Conservation (phyloP, 2,113 vertebrate genomes). For the Charadrius vociferus region DNA sequence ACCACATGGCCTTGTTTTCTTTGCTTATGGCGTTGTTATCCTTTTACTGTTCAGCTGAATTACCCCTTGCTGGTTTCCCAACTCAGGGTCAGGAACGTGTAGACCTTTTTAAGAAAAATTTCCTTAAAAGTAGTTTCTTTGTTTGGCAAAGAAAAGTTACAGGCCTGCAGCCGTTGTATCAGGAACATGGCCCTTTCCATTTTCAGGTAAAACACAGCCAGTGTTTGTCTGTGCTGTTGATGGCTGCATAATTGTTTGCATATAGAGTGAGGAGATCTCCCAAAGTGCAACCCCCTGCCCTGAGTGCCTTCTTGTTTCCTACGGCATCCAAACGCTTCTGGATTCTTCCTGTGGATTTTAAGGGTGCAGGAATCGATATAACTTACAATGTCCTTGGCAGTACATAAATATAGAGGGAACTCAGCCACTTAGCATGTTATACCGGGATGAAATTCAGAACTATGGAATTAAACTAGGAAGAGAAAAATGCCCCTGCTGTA, state of each 20-base stretch:
- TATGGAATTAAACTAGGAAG: not conserved
- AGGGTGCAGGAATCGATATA: not conserved
- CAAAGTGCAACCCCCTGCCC: not conserved
- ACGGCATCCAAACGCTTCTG: not conserved
- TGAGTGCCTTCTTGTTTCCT: not conserved
- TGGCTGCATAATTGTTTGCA: not conserved
- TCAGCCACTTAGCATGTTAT: not conserved
- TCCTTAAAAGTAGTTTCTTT: not conserved
- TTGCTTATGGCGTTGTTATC: not conserved
- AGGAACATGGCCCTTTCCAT: not conserved
- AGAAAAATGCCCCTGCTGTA: not conserved
- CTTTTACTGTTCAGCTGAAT: not conserved
- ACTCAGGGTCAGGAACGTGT: not conserved
- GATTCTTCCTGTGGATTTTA: not conserved
- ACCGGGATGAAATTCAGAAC: not conserved
- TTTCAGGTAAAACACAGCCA: not conserved
- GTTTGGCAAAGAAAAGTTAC: not conserved
- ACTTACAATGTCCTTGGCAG: not conserved
- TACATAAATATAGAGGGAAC: not conserved
- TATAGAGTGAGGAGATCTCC: not conserved
- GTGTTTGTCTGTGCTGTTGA: not conserved
- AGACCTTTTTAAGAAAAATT: not conserved
- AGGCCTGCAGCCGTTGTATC: not conserved
- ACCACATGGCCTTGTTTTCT: not conserved
- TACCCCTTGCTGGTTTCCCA: not conserved